Conservation (phyloP, 1,140 invertebrate genomes). For the Drosophila hydei region DNA sequence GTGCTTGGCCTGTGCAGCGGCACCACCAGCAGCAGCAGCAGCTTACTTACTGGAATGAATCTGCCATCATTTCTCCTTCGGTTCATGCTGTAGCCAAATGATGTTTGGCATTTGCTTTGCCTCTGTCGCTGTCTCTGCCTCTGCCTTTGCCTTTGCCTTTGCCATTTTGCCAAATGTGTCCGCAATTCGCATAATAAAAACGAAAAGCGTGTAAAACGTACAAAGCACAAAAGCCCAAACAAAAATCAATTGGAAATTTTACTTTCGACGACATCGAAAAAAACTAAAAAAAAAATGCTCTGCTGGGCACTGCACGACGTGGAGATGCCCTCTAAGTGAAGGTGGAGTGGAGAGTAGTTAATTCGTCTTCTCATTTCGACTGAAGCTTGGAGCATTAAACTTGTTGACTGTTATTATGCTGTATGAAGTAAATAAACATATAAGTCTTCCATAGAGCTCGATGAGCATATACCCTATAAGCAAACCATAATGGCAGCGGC, state of each 20-base stretch:
- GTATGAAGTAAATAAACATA: too few species aligned
- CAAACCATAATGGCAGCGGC: neutral
- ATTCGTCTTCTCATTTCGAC: too few species aligned
- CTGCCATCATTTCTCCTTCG: constrained; percentile 64
- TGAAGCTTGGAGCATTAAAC: too few species aligned
- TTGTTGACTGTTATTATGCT: too few species aligned
- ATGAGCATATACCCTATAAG: neutral
- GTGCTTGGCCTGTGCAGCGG: constrained; percentile 38
- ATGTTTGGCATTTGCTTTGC: constrained; percentile 58
- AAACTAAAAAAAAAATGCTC: constrained; percentile 28
- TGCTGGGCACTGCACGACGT: neutral
- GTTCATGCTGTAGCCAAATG: constrained; percentile 69
- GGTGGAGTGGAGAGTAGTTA: too few species aligned
- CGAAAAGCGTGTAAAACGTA: constrained; percentile 78
- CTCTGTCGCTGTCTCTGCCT: neutral
- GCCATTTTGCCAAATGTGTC: constrained; percentile 55
- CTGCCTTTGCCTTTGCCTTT: neutral
- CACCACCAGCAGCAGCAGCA: neutral
- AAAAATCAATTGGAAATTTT: constrained; percentile 80
- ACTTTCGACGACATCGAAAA: constrained; percentile 70
- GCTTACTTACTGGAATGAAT: neutral
- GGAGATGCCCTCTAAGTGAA: neutral
- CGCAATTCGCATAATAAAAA: constrained; percentile 73
- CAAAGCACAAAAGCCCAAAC: constrained; percentile 67
- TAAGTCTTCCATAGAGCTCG: too few species aligned